Evolutionary conservation across 2,888 invertebrate species (phyloP), one percentile per base, ranked within the genome.

Genomic region (Hirudinaria manillensis): DNA sequence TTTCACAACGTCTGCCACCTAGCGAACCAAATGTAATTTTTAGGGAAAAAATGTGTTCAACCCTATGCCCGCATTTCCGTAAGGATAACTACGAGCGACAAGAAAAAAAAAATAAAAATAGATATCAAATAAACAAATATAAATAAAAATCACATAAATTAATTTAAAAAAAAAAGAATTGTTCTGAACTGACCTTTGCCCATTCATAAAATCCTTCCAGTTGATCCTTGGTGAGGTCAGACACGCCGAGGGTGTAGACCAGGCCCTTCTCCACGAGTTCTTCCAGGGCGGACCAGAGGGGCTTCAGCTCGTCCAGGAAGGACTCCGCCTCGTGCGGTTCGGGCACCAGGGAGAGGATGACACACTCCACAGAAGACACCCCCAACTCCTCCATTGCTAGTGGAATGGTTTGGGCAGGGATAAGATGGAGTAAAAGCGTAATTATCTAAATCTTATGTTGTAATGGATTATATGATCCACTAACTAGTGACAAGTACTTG

Each of bases 161-260:
- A 61, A 61, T 61, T 19, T 16, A 61, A 21, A 16, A 45, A 10
- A 7, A 45, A 38, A 45, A 45, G n/a, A n/a, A n/a, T n/a, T 45
- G 13, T 45, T 45, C 45, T 45, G 13, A 16, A 45, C 45, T 16
- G 10, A 89, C 89, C 82, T 88, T 88, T 0, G 93, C 91, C 89
- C 90, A 90, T 68, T 89, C 89, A 85, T 92, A 90, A 0, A 96
- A 86, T 75, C 90, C 88, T 45, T 90, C 89, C 56, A 97, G 90
- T 27, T 90, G 89, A 0, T 89, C 89, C 36, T 92, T 92, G 79
- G 93, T 93, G n/a, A 95, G 88, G 85, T 96, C 95, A 2, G 94
- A 92, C 55, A 95, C 89, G 51, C 96, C 96, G 38, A 94, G 87
- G 81, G 91, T 90, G 24, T 88, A 87, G 4, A 93, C 89, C 86